Evolutionary conservation across 2,113 vertebrate species (phyloP).

Genomic region (Vidua chalybeata): DNA sequence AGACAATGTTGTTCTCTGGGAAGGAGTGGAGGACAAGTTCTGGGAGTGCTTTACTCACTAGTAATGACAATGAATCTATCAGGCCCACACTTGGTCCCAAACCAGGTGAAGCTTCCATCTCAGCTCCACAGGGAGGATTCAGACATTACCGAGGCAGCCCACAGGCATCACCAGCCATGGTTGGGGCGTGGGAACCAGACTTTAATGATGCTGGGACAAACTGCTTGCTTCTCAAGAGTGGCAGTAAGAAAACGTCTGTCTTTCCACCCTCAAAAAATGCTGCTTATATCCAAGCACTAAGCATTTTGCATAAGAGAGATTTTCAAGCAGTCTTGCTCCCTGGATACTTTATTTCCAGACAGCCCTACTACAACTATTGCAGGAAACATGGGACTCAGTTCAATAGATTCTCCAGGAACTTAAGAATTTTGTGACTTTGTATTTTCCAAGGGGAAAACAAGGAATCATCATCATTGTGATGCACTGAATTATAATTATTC

Average conservation of each 20-base stretch:
- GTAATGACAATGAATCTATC: neutral
- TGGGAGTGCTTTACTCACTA: neutral
- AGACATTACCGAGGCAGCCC: neutral
- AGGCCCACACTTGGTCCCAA: neutral
- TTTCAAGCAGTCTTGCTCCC: neutral
- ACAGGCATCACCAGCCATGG: accelerated
- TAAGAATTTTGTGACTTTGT: neutral
- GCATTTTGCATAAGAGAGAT: neutral
- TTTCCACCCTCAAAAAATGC: neutral
- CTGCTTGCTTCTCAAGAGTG: neutral
- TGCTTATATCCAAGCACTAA: neutral
- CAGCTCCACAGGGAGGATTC: neutral
- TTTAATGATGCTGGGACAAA: neutral
- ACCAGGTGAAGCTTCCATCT: neutral
- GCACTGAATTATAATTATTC: neutral
- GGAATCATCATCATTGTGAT: neutral
- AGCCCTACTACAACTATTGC: neutral
- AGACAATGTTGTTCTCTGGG: neutral
- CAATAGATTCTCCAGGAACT: neutral
- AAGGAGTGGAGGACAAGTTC: neutral
- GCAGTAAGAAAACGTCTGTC: neutral
- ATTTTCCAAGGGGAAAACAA: neutral
- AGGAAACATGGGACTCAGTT: neutral
- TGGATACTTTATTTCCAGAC: neutral
- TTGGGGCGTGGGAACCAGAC: neutral